Percentiles rank a stretch among this genome's conserved stretches.
phyloP scores from a whole-genome alignment of 2,888 invertebrate genomes.

The Anthophora plumipes region DNA sequence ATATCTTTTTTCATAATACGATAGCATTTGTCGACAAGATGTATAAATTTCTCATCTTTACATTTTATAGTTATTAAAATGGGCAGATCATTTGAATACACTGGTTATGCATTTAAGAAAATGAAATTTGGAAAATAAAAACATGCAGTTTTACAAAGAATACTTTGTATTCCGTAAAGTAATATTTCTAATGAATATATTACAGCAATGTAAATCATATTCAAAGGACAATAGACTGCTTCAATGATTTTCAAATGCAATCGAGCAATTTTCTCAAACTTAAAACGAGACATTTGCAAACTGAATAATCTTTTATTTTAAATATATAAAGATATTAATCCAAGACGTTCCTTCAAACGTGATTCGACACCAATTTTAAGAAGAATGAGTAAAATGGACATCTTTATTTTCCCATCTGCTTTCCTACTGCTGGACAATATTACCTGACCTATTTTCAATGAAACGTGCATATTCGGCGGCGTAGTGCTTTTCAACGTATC shows the following conservation, averaged over 20 bases:
- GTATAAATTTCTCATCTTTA: no score
- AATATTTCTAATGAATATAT: neutral
- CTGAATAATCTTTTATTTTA: neutral
- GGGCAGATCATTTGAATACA: no score
- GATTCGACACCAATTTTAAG: neutral
- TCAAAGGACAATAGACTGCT: neutral
- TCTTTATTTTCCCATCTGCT: conserved; percentile 12
- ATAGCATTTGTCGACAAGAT: no score
- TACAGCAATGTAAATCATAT: neutral
- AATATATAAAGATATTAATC: neutral
- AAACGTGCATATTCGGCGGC: conserved; percentile 1
- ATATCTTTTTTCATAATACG: no score
- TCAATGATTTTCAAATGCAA: neutral
- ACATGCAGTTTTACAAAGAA: no score
- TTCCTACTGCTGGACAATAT: conserved; percentile 10
- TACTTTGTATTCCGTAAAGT: neutral
- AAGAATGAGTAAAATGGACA: neutral
- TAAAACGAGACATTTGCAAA: no score
- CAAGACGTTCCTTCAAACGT: neutral
- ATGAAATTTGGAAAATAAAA: no score
- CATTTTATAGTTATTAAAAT: no score
- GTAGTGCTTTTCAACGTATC: conserved; percentile 9
- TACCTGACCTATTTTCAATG: conserved; percentile 34
- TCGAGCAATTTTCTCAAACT: no score
- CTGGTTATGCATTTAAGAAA: no score